Evolutionary conservation across 2,113 vertebrate genomes (phyloP), one percentile per base, ranked within the genome.

Genomic region (Morone chrysops): DNA sequence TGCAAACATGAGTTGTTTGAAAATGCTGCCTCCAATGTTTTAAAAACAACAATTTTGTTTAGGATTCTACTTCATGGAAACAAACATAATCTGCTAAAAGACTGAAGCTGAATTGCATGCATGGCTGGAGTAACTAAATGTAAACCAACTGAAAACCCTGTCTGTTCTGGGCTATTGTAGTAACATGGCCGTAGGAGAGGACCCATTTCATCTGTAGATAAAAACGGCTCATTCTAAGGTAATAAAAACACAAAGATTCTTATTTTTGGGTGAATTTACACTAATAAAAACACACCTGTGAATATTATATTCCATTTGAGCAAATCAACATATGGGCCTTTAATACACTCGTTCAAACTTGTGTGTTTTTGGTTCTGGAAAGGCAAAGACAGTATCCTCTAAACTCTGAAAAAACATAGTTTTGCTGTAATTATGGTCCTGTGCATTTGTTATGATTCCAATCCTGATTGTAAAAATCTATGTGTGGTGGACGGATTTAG

Each of bases 351-450:
- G n/a, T 47, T 20, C 8, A 25, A 25, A 25, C 14, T 59, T 67
- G 11, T 77, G 9, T 53, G 14, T 57, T 67, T 47, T 59, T 4
- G 12, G 43, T n/a, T 68, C 57, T 68, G 18, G 7, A 77, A 77
- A 48, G 31, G 31, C 2, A 45, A 63, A 45, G 10, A 41, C 56
- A 31, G 2, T 12, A 6, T 43, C 36, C 10, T 61, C 11, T 5
- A 48, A 48, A 47, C 16, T 16, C 6, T 14, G 10, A 47, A 47
- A 31, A 51, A 16, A 48, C n/a, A n/a, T 25, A 38, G 17, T 22
- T 72, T n/a, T 20, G 0, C 16, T 14, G 4, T 22, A 48, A 40
- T 9, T 8, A 22, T 7, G 1, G 47, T 31, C 53, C 3, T 4
- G 31, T 31, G 31, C 2, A 31, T 31, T 31, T 31, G 2, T 36